A percentile compares a stretch with the other conserved stretches of the same genome.
phyloP scores from a whole-genome alignment of 2,888 invertebrate genomes.

The Drosophila mulleri region DNA sequence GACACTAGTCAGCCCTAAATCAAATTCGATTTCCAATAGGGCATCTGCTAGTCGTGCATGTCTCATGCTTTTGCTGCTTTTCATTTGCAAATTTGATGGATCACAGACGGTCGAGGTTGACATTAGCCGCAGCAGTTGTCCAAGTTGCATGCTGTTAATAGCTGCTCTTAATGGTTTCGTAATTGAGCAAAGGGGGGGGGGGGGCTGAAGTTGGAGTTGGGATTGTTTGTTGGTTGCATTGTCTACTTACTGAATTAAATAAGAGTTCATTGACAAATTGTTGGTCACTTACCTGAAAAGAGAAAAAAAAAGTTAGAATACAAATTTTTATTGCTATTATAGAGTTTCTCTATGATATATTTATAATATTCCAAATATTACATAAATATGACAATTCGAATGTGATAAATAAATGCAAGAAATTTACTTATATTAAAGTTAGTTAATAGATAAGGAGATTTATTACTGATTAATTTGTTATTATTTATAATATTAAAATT shows the following conservation, averaged over 20 bases:
- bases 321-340: too few relatives aligned
- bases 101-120: slow-evolving; percentile 42
- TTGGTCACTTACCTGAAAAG: slow-evolving; percentile 49
- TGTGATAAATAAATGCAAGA: too few relatives aligned
- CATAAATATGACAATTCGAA: too few relatives aligned
- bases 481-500: too few relatives aligned
- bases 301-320: slow-evolving; percentile 7
- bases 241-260: slow-evolving; percentile 57
- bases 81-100: slow-evolving; percentile 65
- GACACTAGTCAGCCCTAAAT: not conserved
- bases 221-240: slow-evolving; percentile 35
- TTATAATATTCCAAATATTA: too few relatives aligned
- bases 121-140: slow-evolving; percentile 45
- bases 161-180: slow-evolving; percentile 52
- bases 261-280: slow-evolving; percentile 31
- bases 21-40: not conserved
- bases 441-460: too few relatives aligned
- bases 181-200: slow-evolving; percentile 32
- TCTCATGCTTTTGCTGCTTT: not conserved
- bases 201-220: not conserved
- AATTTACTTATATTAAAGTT: too few relatives aligned
- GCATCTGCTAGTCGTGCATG: not conserved
- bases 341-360: too few relatives aligned
- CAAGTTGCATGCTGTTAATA: slow-evolving; percentile 59
- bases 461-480: too few relatives aligned